phyloP scores from a whole-genome alignment of 1,140 invertebrate genomes.

The Saccostrea cuccullata region DNA sequence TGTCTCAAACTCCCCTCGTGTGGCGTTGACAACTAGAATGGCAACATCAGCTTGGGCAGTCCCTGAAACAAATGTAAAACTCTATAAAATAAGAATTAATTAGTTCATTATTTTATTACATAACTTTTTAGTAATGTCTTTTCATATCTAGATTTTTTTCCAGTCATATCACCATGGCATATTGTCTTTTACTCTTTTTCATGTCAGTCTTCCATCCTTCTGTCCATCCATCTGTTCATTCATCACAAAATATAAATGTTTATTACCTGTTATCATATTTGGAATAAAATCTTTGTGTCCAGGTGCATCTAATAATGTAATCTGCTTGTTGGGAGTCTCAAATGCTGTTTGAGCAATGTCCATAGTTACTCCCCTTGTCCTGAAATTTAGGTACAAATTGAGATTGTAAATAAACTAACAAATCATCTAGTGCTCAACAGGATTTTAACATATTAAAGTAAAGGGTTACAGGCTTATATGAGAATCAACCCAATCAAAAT shows the following conservation, averaged over 20 bases:
- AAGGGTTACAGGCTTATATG: too few species aligned
- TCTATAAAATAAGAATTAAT: too few species aligned
- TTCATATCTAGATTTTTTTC: too few species aligned
- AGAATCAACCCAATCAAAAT: not conserved
- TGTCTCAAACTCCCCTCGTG: constrained; percentile 97
- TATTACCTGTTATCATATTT: constrained; percentile 94
- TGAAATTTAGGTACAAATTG: constrained; percentile 69
- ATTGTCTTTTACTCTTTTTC: not conserved
- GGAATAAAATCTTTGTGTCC: constrained; percentile 99
- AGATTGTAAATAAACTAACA: too few species aligned
- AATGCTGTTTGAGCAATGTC: constrained; percentile 96
- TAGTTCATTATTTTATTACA: too few species aligned
- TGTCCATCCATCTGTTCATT: too few species aligned
- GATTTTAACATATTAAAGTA: too few species aligned
- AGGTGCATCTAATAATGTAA: constrained; percentile 95
- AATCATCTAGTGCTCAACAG: too few species aligned
- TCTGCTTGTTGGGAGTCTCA: constrained; percentile 91
- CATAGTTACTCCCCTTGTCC: constrained; percentile 94
- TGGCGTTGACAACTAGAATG: constrained; percentile 95
- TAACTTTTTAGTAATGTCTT: too few species aligned
- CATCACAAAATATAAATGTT: not conserved
- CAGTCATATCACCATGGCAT: too few species aligned
- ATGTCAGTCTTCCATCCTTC: not conserved
- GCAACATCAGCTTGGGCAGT: constrained; percentile 98
- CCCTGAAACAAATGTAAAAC: constrained; percentile 80